Evolutionary conservation across 2,888 invertebrate species (phyloP), one percentile per base, ranked within the genome.

Genomic region (Pyralis farinalis): DNA sequence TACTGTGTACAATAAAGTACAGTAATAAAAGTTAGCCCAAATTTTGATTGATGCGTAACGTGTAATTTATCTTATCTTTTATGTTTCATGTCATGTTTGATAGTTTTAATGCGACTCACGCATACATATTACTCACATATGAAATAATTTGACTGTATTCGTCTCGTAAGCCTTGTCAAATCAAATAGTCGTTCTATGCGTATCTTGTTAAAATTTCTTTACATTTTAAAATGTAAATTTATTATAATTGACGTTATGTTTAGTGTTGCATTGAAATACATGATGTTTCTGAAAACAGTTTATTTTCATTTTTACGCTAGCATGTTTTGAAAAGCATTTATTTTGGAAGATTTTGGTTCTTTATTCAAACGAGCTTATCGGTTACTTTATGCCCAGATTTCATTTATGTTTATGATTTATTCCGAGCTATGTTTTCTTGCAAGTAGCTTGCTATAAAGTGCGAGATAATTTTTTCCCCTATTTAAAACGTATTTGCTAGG

Each of bases 301-400:
- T 66, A 63, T 61, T 73, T 76, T 71, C 7, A 55, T 60, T 58
- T 68, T 73, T 70, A 61, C 47, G 58, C 74, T 71, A 65, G 63
- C 63, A 65, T 63, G 51, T 63, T 80, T 74, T 68, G 44, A 52
- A 61, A 57, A 53, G 74, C 86, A 84, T 88, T 88, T 88, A 87
- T 88, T 88, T 88, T 88, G 88, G 88, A 88, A 87, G 88, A 87
- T 71, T 81, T 69, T 64, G 64, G 62, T 83, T 80, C 47, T 46
- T 54, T 51, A 57, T 63, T 58, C 46, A 50, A 43, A 44, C 57
- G 49, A 56, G 62, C 59, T 65, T 65, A 46, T 51, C 47, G 22
- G 32, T 58, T 50, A 51, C 57, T 66, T 63, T 52, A 51, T 48
- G 51, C 59, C n/a, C 62, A 47, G 43, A 52, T 54, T 58, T 47